Base-by-base conservation (phyloP, 2,888 invertebrate genomes). In the Phymatocera aterrima region DNA sequence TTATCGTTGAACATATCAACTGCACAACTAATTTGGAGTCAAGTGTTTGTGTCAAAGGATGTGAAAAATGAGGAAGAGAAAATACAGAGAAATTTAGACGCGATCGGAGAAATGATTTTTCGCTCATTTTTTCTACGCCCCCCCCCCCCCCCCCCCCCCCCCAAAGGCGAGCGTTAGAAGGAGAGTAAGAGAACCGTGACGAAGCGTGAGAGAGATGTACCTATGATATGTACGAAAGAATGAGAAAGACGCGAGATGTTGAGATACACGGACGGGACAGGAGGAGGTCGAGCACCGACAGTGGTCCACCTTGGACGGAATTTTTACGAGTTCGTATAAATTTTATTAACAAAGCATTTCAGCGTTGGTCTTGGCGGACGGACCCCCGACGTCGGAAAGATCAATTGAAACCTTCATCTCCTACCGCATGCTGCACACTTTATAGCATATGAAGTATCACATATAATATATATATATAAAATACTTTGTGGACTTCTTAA, bases 271-370 rank as follows among this genome's bases (percentile, higher is more conserved):
- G 68, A 15, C 3, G 57, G 57, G n/a, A n/a, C 68, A 6, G 43
- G 68, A 15, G 43, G 68, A 68, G 68, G 68, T 68, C 46, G 68
- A 68, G 21, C 46, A 68, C 68, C 68, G 70, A 48, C 70, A 70
- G 70, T 70, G 70, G 70, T 48, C 70, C 34, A 46, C 70, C 70
- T 48, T 70, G 70, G 51, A 51, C 10, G 51, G 70, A 70, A 70
- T 70, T 70, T 70, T 46, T 70, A 70, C 51, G 48, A 51, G 70
- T 70, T 70, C 34, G 70, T 70, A n/a, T n/a, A 28, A 70, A 70
- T 48, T 70, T 70, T 46, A 70, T 51, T 70, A 48, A 48, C 48
- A 70, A 70, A 70, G 48, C 46, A 24, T 8, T 3, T 6, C 51
- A 12, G 2, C 70, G 48, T 48, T 31, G 31, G 43, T 43, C 12